Conservation (phyloP, 1,140 invertebrate species). For the Sipha flava region DNA sequence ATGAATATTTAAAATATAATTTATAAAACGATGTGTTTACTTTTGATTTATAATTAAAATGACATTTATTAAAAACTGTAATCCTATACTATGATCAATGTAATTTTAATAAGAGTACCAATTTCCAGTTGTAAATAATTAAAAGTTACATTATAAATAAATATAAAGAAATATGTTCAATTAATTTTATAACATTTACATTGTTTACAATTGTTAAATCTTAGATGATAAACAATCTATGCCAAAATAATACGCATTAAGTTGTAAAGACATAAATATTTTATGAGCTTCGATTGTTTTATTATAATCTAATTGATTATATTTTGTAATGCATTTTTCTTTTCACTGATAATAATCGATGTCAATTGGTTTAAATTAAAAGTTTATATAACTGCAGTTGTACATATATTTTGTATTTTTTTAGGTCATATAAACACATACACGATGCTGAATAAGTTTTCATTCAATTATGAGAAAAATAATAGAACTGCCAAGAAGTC, state of each 20-base stretch:
- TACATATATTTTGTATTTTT: neutral
- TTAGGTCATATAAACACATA: slow-evolving; percentile 2
- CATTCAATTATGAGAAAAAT: slow-evolving; percentile 23
- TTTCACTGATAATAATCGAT: neutral
- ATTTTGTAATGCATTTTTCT: neutral
- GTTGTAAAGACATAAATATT: neutral
- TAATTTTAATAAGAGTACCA: too few relatives aligned
- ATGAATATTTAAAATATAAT: too few relatives aligned
- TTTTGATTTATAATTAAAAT: too few relatives aligned
- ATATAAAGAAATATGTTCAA: neutral
- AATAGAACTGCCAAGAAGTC: slow-evolving; percentile 8
- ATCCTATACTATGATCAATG: too few relatives aligned
- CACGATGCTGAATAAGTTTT: slow-evolving; percentile 10
- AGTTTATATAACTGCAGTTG: neutral
- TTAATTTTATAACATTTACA: neutral
- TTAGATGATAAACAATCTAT: neutral
- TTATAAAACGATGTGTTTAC: too few relatives aligned
- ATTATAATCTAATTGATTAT: neutral
- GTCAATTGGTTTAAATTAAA: neutral
- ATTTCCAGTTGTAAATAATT: too few relatives aligned
- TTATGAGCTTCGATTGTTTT: neutral
- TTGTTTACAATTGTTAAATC: too few relatives aligned
- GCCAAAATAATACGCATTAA: too few relatives aligned
- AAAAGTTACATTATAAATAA: neutral
- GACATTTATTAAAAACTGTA: too few relatives aligned